Evolutionary conservation across 2,797 vertebrate species (phyloP), one percentile per base, ranked within the genome.

Genomic region (Poeciliopsis paucimaculata): DNA sequence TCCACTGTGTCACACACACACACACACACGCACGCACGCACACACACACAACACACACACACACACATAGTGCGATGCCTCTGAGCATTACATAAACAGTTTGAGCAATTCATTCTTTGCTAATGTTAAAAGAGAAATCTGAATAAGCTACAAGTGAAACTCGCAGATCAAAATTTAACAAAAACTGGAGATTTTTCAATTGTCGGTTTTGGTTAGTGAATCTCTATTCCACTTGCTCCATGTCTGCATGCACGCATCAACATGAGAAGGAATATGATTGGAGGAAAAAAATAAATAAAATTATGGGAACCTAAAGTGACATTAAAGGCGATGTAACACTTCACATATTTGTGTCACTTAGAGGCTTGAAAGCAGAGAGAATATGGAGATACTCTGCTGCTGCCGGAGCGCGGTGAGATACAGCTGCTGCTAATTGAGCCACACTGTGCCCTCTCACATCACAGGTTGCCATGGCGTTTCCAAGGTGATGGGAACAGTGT

Each of bases 381-480:
- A 86, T 86, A 88, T 81, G 85, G 87, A 90, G 90, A 90, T 84
- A 88, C 89, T 89, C 89, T 83, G 77, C 88, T 81, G 90, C 79
- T 51, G 74, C 87, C 87, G 80, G 85, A 87, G 79, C 57, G 85
- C 15, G 66, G 77, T 64, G 87, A 89, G 90, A 90, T 87, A 77
- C 77, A 79, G 53, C 89, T 83, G 87, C 87, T 90, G 91, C 92
- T 95, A 94, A 96, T 94, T 95, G 93, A 94, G 93, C 93, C 93
- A 91, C 90, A 81, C 88, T 62, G 86, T 92, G 91, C 89, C 92
- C 93, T 90, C 90, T 91, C 89, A 84, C 91, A 93, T 92, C 90
- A 90, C 92, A 92, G 89, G 93, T 93, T 95, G 93, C 93, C 90
- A 94, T 94, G 93, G 93, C 71, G 91, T 94, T 91, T 92, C 92